Percentiles rank a stretch among this genome's conserved stretches.
Evolutionary conservation across 2,888 invertebrate species (phyloP).

Genomic region (Mellilla xanthometata): DNA sequence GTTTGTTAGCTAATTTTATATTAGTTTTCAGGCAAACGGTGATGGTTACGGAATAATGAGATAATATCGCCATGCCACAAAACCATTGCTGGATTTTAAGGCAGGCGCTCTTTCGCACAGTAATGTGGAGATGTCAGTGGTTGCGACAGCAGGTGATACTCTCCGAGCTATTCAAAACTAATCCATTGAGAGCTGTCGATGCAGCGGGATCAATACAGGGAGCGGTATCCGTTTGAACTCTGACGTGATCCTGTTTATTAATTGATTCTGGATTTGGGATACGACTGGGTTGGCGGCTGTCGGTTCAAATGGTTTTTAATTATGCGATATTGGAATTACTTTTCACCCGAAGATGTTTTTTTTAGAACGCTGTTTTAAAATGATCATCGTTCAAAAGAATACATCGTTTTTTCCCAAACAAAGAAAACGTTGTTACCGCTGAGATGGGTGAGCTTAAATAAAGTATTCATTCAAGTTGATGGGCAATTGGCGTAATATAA

Average conservation of each 20-base stretch:
- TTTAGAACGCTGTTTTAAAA: no score
- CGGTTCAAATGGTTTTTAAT: not conserved
- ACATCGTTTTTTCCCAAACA: no score
- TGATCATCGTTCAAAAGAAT: no score
- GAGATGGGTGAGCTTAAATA: not conserved
- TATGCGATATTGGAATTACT: no score
- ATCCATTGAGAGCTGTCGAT: conserved; percentile 19
- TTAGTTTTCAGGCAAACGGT: no score
- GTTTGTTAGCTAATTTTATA: no score
- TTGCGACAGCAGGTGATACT: conserved; percentile 3
- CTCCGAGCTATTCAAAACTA: conserved; percentile 1
- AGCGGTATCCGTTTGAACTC: conserved; percentile 16
- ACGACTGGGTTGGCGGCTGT: conserved; percentile 1
- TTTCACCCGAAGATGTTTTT: no score
- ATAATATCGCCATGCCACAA: not conserved
- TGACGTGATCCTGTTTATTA: conserved; percentile 25
- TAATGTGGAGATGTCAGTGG: not conserved
- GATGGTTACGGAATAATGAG: no score
- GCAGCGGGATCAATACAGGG: conserved; percentile 19
- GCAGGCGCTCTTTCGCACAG: not conserved
- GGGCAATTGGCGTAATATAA: not conserved
- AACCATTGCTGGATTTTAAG: conserved; percentile 3
- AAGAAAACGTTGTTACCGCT: not conserved
- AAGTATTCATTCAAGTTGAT: not conserved
- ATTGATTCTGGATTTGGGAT: conserved; percentile 22